phyloP scores from a whole-genome alignment of 2,888 invertebrate species.

The Portevinia maculata region DNA sequence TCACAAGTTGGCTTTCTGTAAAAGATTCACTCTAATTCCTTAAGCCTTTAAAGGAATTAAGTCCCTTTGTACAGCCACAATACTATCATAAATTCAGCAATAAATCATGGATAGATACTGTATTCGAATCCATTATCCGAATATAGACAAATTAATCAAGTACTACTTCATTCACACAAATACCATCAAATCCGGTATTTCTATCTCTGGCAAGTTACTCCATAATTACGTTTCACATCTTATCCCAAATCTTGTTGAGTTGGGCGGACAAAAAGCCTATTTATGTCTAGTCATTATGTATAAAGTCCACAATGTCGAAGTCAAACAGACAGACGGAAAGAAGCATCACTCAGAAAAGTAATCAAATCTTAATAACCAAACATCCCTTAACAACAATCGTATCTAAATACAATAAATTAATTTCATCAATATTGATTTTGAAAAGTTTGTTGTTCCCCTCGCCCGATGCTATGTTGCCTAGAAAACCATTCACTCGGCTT shows the following conservation, averaged over 20 bases:
- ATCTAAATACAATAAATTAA: conserved; percentile 72
- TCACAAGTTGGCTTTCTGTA: no score
- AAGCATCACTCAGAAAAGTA: conserved; percentile 53
- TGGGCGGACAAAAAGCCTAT: conserved; percentile 26
- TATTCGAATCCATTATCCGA: background rate
- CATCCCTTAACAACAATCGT: conserved; percentile 67
- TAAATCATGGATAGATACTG: background rate
- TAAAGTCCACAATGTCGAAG: conserved; percentile 3
- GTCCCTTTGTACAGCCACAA: no score
- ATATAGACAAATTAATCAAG: background rate
- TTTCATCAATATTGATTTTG: conserved; percentile 74
- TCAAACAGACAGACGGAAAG: background rate
- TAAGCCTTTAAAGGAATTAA: no score
- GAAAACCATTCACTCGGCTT: conserved; percentile 24
- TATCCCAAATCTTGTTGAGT: conserved; percentile 30
- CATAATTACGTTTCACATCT: conserved; percentile 39
- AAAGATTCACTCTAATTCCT: no score
- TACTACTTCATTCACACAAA: background rate
- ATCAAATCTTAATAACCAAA: conserved; percentile 72
- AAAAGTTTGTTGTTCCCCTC: conserved; percentile 46
- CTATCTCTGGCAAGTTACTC: background rate
- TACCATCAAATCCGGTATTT: background rate
- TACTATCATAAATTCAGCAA: no score
- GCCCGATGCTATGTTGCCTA: background rate
- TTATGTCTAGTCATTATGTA: conserved; percentile 11